Evolutionary conservation across 2,888 invertebrate species (phyloP).

Genomic region (Mesochorus sp.): DNA sequence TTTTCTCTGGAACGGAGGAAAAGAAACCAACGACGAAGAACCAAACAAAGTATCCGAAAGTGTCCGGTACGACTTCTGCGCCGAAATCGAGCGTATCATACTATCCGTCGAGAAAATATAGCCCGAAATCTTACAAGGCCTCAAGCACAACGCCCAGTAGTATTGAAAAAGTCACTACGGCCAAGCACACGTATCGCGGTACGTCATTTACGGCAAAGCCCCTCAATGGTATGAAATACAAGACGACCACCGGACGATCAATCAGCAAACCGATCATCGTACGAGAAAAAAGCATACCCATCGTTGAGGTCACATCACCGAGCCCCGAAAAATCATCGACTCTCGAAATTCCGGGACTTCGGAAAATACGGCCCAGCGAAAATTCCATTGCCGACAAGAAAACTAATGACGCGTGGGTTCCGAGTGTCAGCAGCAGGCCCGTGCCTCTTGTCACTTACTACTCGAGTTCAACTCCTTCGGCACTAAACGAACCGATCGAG

Average conservation of each 20-base stretch:
- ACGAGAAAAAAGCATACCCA: constrained; percentile 50
- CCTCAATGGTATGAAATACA: constrained; percentile 67
- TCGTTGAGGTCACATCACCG: constrained; percentile 71
- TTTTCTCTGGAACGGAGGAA: constrained; percentile 89
- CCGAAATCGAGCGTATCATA: constrained; percentile 67
- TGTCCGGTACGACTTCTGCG: constrained; percentile 66
- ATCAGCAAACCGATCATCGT: constrained; percentile 66
- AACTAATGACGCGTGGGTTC: constrained; percentile 75
- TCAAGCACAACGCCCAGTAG: constrained; percentile 1
- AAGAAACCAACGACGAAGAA: constrained; percentile 75
- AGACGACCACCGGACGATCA: constrained; percentile 76
- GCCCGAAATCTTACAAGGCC: constrained; percentile 69
- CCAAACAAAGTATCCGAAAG: constrained; percentile 72
- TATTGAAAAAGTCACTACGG: constrained; percentile 11
- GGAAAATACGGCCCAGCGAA: constrained; percentile 64
- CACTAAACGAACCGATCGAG: constrained; percentile 73
- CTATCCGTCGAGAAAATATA: constrained; percentile 71
- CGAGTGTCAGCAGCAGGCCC: constrained; percentile 83
- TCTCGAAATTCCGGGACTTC: constrained; percentile 67
- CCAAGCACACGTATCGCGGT: constrained; percentile 15
- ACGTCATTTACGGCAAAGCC: constrained; percentile 60
- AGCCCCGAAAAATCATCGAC: constrained; percentile 50
- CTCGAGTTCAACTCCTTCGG: constrained; percentile 82
- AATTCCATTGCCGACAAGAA: constrained; percentile 76
- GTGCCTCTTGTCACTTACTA: constrained; percentile 86